phyloP scores from a whole-genome alignment of 2,888 invertebrate genomes.

The Drosophila pseudotakahashii region DNA sequence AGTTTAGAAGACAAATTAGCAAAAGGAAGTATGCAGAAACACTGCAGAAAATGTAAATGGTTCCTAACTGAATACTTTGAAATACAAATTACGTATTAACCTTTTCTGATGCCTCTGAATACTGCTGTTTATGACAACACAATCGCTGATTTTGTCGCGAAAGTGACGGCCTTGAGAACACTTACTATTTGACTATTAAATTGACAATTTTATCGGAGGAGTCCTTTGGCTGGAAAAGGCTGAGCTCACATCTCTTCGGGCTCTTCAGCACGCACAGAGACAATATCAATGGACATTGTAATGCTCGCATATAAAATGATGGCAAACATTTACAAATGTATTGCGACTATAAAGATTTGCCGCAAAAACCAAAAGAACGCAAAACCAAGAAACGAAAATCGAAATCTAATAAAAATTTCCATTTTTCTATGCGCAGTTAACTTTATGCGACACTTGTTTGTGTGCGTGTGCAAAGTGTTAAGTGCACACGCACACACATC shows the following conservation, averaged over 20 bases:
- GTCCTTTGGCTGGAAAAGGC: slow-evolving; percentile 6
- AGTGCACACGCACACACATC: slow-evolving; percentile 57
- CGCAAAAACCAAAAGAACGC: slow-evolving; percentile 41
- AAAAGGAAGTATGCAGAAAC: too few relatives aligned
- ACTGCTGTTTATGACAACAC: not conserved
- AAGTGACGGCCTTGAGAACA: not conserved
- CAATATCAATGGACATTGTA: slow-evolving; percentile 37
- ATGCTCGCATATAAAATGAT: slow-evolving; percentile 50
- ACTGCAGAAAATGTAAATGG: too few relatives aligned
- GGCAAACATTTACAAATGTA: slow-evolving; percentile 69
- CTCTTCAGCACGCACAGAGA: slow-evolving; percentile 22
- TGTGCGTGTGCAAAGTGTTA: slow-evolving; percentile 75
- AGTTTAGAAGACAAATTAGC: too few relatives aligned
- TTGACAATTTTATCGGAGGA: slow-evolving; percentile 31
- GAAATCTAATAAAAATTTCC: slow-evolving; percentile 77
- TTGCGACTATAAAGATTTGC: slow-evolving; percentile 70
- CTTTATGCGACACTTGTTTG: slow-evolving; percentile 78
- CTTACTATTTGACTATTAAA: slow-evolving; percentile 19
- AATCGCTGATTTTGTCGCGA: not conserved
- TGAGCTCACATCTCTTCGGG: not conserved
- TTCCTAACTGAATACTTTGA: too few relatives aligned
- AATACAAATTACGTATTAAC: too few relatives aligned
- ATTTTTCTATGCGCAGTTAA: slow-evolving; percentile 77
- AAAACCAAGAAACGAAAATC: slow-evolving; percentile 49
- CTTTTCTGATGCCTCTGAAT: too few relatives aligned